Evolutionary conservation across 2,113 vertebrate species (phyloP), one percentile per base, ranked within the genome.

Genomic region (Sigmodon hispidus): DNA sequence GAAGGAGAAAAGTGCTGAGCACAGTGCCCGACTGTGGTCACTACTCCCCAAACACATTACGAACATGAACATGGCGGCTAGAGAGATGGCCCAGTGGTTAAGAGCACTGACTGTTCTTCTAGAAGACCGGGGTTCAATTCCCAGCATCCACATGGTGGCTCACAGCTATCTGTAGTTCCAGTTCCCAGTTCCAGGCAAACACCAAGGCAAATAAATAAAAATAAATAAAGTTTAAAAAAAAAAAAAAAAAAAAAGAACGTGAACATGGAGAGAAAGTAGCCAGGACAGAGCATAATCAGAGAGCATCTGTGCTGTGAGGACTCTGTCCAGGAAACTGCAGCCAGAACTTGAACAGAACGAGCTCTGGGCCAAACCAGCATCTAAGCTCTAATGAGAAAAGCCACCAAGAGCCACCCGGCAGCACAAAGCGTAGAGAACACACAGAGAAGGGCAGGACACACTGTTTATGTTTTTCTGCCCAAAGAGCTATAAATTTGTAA

Each of bases 401-500:
- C 96, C 96, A 95, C 93, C 67, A 91, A 92, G 59, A 93, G 72
- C 55, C 83, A 72, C 92, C 91, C 45, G 0, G 0, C 61, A 79
- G 95, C 95, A 89, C 69, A 43, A 26, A 73, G 70, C 24, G 4
- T 34, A 91, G 43, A 77, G 95, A 97, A 76, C 73, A 90, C 91
- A 77, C 88, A 77, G 57, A 2, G 65, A 22, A 57, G 76, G 88
- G 73, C 80, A 87, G 85, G 86, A 50, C 76, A 85, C 12, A 13
- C 96, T 65, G 88, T 97, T 88, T 93, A 79, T 45, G 22, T 75
- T 95, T 95, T 96, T 34, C 36, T 2, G 86, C 95, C 93, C 86
- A 90, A 87, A 96, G 73, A 95, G 94, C 61, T 87, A 94, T 87
- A 96, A 98, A 95, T 93, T 96, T 0, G 0, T 92, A 96, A 97